Base-by-base conservation (phyloP, 2,113 vertebrate species). In the Orycteropus afer region DNA sequence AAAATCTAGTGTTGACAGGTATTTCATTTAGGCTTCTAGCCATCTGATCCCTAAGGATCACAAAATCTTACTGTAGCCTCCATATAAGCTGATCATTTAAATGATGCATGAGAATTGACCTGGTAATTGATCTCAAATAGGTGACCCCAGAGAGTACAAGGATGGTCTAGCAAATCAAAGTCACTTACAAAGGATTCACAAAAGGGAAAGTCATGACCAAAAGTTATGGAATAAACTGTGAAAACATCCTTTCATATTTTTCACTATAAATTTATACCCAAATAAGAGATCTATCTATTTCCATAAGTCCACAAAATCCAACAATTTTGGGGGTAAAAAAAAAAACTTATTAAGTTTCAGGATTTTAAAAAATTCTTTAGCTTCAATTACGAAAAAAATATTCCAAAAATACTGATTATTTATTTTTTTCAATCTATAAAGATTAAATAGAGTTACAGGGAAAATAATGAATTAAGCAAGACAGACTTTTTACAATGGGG, bases 21-120 rank as follows among this genome's bases (percentile, higher is more conserved):
- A 92, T 89, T 97, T 96, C 96, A 95, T 97, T 96, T 47, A 22
- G 73, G 71, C 53, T 96, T 93, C 63, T 25, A 95, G 94, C 45
- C 49, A 95, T 96, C 65, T 71, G 63, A 79, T 65, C 93, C 40
- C 94, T 34, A 69, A 77, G 91, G 89, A 92, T 78, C 92, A 91
- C 53, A 96, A 77, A 95, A 87, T 57, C 76, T 88, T 86, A 77
- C 79, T 42, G 7, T 69, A 93, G 71, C 29, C 86, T 87, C 65
- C 32, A n/a, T 67, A 90, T 84, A 96, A 84, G 77, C n/a, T 90
- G 86, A 86, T 94, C 87, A 93, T 95, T 94, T 88, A 95, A 94
- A 86, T 92, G 86, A 93, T 84, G 80, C 90, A 80, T 57, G 86
- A n/a, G 83, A 84, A 77, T 25, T 89, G 78, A 76, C 74, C 86